Conservation (phyloP, 2,797 vertebrate species). For the Lacerta bilineata region DNA sequence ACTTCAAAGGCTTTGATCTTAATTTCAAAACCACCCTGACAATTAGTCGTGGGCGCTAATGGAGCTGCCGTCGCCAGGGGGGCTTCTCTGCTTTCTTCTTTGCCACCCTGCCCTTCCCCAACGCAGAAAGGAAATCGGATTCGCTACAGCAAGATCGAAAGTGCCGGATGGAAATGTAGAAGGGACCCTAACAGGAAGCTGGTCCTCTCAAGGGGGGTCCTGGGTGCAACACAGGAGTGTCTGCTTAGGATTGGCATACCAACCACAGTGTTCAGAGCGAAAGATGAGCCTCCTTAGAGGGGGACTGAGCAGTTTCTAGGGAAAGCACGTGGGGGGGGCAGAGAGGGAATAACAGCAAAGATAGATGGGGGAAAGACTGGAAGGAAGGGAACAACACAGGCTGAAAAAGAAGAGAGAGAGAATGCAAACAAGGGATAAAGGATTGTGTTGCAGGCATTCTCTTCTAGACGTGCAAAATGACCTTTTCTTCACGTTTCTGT, state of each 20-base stretch:
- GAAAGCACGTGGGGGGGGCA: neutral
- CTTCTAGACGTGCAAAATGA: neutral
- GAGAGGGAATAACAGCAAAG: neutral
- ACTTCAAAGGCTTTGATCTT: conserved; percentile 40
- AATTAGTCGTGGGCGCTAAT: conserved; percentile 20
- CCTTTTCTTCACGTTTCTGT: neutral
- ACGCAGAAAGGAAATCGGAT: conserved; percentile 10
- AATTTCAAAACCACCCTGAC: conserved; percentile 37
- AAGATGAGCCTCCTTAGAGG: neutral
- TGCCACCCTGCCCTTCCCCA: neutral
- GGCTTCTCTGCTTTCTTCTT: conserved; percentile 1
- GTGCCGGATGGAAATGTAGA: neutral
- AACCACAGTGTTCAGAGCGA: neutral
- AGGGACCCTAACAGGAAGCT: neutral
- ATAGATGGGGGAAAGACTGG: neutral
- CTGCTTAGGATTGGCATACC: too few relatives aligned
- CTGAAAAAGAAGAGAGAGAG: neutral
- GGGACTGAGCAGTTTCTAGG: neutral
- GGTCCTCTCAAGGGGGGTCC: neutral
- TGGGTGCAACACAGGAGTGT: neutral
- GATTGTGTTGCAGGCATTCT: neutral
- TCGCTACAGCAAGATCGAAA: conserved; percentile 13
- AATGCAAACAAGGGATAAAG: neutral
- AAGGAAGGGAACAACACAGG: neutral
- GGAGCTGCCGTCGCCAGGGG: neutral